Evolutionary conservation across 2,888 invertebrate genomes (phyloP), one percentile per base, ranked within the genome.

Genomic region (Ectemnius lituratus): DNA sequence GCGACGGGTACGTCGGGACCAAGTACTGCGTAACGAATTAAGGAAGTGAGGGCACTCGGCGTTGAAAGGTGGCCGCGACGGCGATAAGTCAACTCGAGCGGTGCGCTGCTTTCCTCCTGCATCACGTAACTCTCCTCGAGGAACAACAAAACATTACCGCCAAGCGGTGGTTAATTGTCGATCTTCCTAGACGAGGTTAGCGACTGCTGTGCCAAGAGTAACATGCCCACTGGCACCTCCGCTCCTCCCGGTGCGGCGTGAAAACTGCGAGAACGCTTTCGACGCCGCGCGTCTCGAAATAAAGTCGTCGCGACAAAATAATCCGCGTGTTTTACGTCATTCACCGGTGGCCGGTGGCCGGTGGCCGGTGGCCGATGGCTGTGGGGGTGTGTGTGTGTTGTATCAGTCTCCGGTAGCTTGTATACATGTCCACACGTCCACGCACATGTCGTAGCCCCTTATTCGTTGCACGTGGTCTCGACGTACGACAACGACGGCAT

Each of bases 321-420:
- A 86, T 87, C 83, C 82, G 78, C 78, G 84, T 82, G 83, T 83
- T 86, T 83, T 85, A 84, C 88, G 87, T 87, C 87, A 85, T 85
- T 85, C 82, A 81, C 62, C 72, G 70, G 65, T 60, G 61, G 69
- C 62, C 56, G 59, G 46, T 16, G 67, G 57, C 52, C 52, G 47
- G 52, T 56, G 46, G 47, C 45, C 20, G 23, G 3, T 23, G 13
- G 37, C 49, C 28, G 13, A 45, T 23, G 23, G 56, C 16, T 58
- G 62, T 16, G 16, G 5, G 18, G 18, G 27, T 62, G 59, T 46
- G 16, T 47, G 37, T 52, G 16, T 49, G 45, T 62, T 52, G 52
- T 52, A 14, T 5, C 8, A 52, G 52, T 4, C 14, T 11, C 14
- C 4, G 5, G n/a, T 52, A 52, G 16, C 52, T 52, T 52, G n/a